Base-by-base conservation (phyloP, 2,113 vertebrate genomes). In the Ageneiosus marmoratus region DNA sequence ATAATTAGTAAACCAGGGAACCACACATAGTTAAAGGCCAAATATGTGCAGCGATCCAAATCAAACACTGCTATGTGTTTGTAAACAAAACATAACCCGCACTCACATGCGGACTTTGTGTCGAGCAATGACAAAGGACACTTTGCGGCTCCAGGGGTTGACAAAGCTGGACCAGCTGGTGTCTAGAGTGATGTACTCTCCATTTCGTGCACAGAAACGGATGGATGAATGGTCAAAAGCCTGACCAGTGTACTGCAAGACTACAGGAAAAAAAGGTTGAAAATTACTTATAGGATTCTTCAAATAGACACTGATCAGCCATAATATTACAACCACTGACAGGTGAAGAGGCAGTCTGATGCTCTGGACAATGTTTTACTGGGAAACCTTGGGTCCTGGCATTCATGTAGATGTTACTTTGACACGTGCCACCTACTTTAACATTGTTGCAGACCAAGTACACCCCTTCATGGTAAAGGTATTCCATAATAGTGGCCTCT, bases 91-190 rank as follows among this genome's bases (percentile, higher is more conserved):
- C 29, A n/a, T 22, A 6, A 51, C 44, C 2, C 18, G 67, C 3
- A 95, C 97, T 96, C 92, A 99, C 98, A 94, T 96, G 86, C 96
- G 94, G 89, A 99, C 97, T 96, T 96, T 97, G 92, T 99, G 97
- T 76, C 96, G 94, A 79, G 97, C 98, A 22, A 99, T 98, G 89
- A 99, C 94, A 87, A 99, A 98, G 2, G 98, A 96, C 80, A 99
- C 96, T 89, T 97, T 98, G 69, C 95, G 92, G 91, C 96, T 99
- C 97, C 97, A 99, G 11, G 98, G 98, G 89, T 98, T 98, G 90
- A 99, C 92, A 77, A 98, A 99, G 90, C 97, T 97, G 87, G 97
- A 99, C 97, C 98, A 99, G 92, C 98, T 99, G 72, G 96, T 98
- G 88, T 99, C 97, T 55, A 98, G 91, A 0, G 95, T 97, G 89